phyloP scores from a whole-genome alignment of 2,888 invertebrate genomes.

The Monopis laevigella region DNA sequence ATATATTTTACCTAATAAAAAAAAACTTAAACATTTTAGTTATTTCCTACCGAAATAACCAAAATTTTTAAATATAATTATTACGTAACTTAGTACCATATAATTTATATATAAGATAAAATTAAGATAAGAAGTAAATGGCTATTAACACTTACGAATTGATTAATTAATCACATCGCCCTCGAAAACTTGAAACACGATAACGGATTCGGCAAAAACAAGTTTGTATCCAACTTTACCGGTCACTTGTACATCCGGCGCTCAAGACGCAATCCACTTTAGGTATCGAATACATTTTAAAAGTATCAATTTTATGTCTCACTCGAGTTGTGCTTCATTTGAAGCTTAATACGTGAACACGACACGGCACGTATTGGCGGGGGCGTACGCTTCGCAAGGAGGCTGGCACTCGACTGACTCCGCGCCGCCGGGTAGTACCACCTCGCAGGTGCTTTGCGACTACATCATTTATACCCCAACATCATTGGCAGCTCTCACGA shows the following conservation, averaged over 20 bases:
- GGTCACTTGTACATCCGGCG: slow-evolving; percentile 7
- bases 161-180: slow-evolving; percentile 45
- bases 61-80: no score
- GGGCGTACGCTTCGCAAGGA: not conserved
- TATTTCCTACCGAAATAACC: no score
- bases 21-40: no score
- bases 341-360: not conserved
- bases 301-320: slow-evolving; percentile 6
- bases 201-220: slow-evolving; percentile 7
- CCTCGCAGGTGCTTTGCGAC: slow-evolving; percentile 6
- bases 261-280: slow-evolving; percentile 8
- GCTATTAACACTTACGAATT: slow-evolving; percentile 34
- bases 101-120: no score
- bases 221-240: slow-evolving; percentile 10
- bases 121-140: no score
- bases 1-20: no score
- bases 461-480: slow-evolving; percentile 5
- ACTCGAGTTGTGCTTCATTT: slow-evolving; percentile 2
- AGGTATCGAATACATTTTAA: slow-evolving; percentile 7
- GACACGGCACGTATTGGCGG: not conserved
- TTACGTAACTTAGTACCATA: no score
- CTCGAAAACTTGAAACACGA: slow-evolving; percentile 1
- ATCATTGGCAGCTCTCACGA: slow-evolving; percentile 9
- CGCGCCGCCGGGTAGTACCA: slow-evolving; percentile 7
- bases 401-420: slow-evolving; percentile 8